Percentiles rank a stretch among this genome's conserved stretches.
These are phyloP conservation scores for Hydropsyche betteni DNA, from an alignment of 2,888 invertebrate species.

Conservation along the genomic window DNA sequence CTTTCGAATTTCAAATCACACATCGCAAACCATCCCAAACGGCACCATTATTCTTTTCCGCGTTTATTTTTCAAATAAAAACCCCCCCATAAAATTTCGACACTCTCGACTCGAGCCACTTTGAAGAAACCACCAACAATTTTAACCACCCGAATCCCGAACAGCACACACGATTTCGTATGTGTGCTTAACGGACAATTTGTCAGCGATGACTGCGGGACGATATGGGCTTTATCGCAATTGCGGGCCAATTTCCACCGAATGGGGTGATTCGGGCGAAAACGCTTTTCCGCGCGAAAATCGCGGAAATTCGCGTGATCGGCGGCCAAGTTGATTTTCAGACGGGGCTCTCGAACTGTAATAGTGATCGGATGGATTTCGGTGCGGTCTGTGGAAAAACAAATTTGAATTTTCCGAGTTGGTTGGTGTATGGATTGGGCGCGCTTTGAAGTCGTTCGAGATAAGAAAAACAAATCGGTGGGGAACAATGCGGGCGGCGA, in stretches of 20 bases:
- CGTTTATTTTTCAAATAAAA: too few species aligned
- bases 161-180: background rate
- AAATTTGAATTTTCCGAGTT: too few species aligned
- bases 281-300: background rate
- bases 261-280: slow-evolving; percentile 56
- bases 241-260: slow-evolving; percentile 67
- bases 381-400: too few species aligned
- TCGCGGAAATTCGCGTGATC: too few species aligned
- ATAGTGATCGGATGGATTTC: background rate
- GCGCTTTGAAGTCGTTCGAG: too few species aligned
- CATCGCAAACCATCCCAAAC: background rate
- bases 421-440: too few species aligned
- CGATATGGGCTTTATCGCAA: slow-evolving; percentile 68
- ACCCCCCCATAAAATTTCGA: too few species aligned
- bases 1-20: too few species aligned
- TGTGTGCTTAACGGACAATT: slow-evolving; percentile 40
- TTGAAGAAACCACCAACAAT: too few species aligned
- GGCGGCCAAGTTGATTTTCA: background rate
- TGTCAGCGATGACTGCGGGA: slow-evolving; percentile 55
- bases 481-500: too few species aligned
- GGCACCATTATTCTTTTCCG: background rate
- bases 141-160: background rate
- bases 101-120: too few species aligned
- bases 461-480: too few species aligned
- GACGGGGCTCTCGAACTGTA: background rate